Evolutionary conservation across 2,888 invertebrate species (phyloP).

Genomic region (Merodon equestris): DNA sequence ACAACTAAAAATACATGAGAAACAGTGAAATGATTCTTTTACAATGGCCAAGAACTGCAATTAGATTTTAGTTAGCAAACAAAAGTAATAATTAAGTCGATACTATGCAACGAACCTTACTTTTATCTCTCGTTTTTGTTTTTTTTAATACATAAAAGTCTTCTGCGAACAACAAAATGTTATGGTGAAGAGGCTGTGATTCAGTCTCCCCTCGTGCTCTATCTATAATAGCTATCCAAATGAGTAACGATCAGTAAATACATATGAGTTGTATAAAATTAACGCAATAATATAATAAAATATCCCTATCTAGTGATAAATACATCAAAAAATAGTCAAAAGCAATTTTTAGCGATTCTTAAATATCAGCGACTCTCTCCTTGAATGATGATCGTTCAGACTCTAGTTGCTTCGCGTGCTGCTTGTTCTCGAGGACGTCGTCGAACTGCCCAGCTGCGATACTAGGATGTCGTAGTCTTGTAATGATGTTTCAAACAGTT

Average conservation of each 20-base stretch:
- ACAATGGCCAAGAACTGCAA: not conserved
- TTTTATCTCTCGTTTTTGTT: no score
- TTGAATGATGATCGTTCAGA: constrained; percentile 15
- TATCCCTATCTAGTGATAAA: constrained; percentile 68
- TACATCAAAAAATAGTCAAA: constrained; percentile 68
- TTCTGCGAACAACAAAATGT: no score
- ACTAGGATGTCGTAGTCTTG: constrained; percentile 79
- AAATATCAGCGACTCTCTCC: constrained; percentile 67
- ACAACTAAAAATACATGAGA: no score
- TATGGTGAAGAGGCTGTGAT: no score
- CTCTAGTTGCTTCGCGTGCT: constrained; percentile 70
- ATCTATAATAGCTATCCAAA: constrained; percentile 5
- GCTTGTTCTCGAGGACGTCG: constrained; percentile 75
- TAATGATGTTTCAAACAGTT: constrained; percentile 78
- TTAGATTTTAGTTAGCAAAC: constrained; percentile 3
- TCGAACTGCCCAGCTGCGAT: constrained; percentile 75
- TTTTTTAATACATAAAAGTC: no score
- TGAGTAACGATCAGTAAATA: constrained; percentile 51
- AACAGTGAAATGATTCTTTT: not conserved
- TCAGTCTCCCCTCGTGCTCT: not conserved
- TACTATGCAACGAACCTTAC: no score
- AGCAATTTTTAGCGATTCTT: constrained; percentile 49
- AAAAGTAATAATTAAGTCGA: constrained; percentile 53
- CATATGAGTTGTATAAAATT: constrained; percentile 47
- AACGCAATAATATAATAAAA: constrained; percentile 53